These are phyloP conservation scores for Phoenicopterus ruber DNA, from an alignment of 2,113 vertebrate genomes.

Conservation along the genomic window DNA sequence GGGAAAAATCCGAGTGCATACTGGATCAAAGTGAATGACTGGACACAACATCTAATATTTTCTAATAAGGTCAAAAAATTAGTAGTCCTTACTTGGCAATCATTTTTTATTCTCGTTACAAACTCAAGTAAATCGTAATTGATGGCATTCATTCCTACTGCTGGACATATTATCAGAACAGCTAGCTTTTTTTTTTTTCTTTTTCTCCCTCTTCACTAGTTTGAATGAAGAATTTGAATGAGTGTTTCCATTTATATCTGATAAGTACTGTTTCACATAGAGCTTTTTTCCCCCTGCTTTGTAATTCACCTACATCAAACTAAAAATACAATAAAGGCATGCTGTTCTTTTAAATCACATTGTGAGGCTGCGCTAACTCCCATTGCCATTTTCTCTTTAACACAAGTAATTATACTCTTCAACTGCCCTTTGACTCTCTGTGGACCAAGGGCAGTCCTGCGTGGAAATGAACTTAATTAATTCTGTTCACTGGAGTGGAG, in stretches of 20 bases:
- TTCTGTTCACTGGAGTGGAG: conserved; percentile 54
- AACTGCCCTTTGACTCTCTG: conserved; percentile 65
- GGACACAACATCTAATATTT: not conserved
- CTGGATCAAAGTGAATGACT: not conserved
- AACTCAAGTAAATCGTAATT: not conserved
- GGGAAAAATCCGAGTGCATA: not conserved
- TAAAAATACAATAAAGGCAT: conserved; percentile 55
- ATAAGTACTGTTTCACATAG: conserved; percentile 47
- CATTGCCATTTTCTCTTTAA: conserved; percentile 64
- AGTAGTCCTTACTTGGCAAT: not conserved
- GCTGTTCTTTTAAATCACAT: conserved; percentile 61
- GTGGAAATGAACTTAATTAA: conserved; percentile 73
- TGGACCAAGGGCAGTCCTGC: conserved; percentile 54
- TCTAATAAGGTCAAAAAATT: conserved; percentile 6
- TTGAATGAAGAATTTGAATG: conserved; percentile 36
- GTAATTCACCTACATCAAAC: conserved; percentile 54
- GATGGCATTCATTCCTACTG: not conserved
- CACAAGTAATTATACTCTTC: conserved; percentile 69
- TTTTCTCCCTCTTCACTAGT: not conserved
- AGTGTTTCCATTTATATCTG: conserved; percentile 56
- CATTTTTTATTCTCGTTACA: conserved; percentile 10
- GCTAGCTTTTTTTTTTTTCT: not conserved
- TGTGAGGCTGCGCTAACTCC: not conserved
- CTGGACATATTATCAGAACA: not conserved
- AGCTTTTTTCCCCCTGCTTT: not conserved